Evolutionary conservation across 2,113 vertebrate genomes (phyloP).

Genomic region (Numenius arquata): DNA sequence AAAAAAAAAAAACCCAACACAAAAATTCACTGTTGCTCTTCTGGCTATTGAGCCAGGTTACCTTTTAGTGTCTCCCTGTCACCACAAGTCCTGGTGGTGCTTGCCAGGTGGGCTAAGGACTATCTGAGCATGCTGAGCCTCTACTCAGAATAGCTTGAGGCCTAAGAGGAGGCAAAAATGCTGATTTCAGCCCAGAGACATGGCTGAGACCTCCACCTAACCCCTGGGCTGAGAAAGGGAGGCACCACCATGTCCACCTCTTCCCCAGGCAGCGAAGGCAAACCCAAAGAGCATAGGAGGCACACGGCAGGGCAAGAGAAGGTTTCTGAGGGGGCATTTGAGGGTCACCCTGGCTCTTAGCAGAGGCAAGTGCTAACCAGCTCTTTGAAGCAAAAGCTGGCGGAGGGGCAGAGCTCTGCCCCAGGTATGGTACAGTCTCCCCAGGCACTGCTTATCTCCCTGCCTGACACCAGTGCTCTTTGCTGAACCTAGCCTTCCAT

Average conservation of each 20-base stretch:
- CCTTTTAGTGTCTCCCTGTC: background rate
- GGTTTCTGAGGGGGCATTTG: background rate
- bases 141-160: background rate
- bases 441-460: accelerated
- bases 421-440: accelerated
- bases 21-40: background rate
- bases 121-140: background rate
- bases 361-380: background rate
- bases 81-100: background rate
- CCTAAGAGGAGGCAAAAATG: background rate
- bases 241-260: background rate
- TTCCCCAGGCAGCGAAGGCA: background rate
- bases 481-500: background rate
- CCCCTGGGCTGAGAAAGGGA: background rate
- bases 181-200: background rate
- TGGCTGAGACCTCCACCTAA: background rate
- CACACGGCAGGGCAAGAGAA: accelerated
- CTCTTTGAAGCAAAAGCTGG: background rate
- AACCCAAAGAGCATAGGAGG: background rate
- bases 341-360: background rate
- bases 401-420: background rate
- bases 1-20: background rate
- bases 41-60: background rate
- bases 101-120: background rate
- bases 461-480: background rate